These are phyloP conservation scores for Drosophila melanogaster DNA, from an alignment of 1,140 invertebrate genomes.

Conservation along the genomic window DNA sequence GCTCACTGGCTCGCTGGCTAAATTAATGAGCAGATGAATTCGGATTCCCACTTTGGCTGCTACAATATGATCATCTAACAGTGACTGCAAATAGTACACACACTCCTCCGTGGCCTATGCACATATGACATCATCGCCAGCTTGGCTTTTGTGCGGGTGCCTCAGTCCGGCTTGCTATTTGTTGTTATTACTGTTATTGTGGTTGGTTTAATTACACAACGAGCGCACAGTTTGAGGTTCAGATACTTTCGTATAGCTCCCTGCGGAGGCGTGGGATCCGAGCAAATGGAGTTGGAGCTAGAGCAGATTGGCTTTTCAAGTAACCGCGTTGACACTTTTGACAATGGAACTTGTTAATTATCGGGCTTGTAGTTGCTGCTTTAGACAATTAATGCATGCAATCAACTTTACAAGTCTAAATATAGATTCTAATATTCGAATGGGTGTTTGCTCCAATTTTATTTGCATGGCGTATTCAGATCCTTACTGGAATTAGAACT, in stretches of 20 bases:
- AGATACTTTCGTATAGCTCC: conserved; percentile 28
- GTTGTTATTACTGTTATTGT: conserved; percentile 40
- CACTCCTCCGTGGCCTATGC: conserved; percentile 10
- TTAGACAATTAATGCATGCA: conserved; percentile 38
- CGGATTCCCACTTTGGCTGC: conserved; percentile 71
- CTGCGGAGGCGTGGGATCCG: conserved; percentile 13
- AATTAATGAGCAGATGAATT: conserved; percentile 80
- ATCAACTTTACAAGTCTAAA: conserved; percentile 48
- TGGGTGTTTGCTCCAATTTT: conserved; percentile 32
- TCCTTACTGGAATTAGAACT: background rate
- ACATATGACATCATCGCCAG: conserved; percentile 73
- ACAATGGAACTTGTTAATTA: conserved; percentile 73
- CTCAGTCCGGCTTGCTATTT: conserved; percentile 6
- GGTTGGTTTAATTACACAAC: conserved; percentile 69
- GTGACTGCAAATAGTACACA: conserved; percentile 66
- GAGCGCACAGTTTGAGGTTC: conserved; percentile 61
- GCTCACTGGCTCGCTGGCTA: conserved; percentile 43
- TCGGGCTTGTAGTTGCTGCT: conserved; percentile 44
- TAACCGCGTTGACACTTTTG: conserved; percentile 77
- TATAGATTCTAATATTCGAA: conserved; percentile 46
- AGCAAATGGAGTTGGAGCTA: conserved; percentile 15
- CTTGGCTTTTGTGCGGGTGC: conserved; percentile 68
- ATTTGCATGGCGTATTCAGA: background rate
- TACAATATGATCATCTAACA: conserved; percentile 71
- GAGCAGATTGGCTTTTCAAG: conserved; percentile 50